Conservation (phyloP, 2,113 vertebrate genomes). For the Ictalurus furcatus region DNA sequence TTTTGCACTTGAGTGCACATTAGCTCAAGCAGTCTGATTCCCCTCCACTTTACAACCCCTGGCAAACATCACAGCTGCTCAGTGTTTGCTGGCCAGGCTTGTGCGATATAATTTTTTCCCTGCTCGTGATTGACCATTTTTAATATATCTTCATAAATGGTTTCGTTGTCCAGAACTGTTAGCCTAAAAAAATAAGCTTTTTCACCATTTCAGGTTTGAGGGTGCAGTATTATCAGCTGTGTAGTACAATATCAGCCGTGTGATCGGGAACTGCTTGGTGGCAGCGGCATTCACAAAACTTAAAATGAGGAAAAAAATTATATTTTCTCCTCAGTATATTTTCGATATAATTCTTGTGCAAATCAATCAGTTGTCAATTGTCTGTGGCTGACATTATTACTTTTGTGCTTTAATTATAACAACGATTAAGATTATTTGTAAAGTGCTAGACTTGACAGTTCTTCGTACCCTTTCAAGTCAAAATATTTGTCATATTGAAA, state of each 20-base stretch:
- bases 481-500: neutral
- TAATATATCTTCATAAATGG: neutral
- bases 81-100: neutral
- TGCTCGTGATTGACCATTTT: neutral
- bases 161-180: neutral
- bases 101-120: neutral
- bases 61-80: neutral
- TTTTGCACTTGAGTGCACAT: neutral
- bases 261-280: neutral
- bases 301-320: neutral
- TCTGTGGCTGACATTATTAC: neutral
- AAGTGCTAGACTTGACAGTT: neutral
- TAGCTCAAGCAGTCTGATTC: neutral
- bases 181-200: neutral
- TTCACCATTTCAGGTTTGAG: neutral
- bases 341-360: neutral
- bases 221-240: neutral
- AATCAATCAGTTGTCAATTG: neutral
- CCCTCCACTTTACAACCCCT: neutral
- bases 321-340: neutral
- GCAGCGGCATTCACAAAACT: neutral
- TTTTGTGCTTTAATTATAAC: no score
- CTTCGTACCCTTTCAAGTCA: neutral
- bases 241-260: neutral
- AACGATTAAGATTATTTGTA: neutral